Evolutionary conservation across 2,888 invertebrate species (phyloP), one percentile per base, ranked within the genome.

Genomic region (Tenthredo scrophulariae): DNA sequence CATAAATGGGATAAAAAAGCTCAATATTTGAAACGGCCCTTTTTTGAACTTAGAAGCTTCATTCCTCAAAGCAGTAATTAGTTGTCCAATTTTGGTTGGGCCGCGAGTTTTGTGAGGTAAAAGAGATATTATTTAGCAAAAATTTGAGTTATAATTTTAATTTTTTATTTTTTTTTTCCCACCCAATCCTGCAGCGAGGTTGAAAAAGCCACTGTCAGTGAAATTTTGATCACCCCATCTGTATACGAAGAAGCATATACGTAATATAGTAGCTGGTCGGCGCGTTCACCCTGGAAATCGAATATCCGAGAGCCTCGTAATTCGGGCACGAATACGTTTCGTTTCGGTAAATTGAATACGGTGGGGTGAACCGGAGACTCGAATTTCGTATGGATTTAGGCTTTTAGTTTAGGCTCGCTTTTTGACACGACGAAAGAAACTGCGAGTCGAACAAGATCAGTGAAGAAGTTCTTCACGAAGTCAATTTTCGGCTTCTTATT

Each of bases 381-480:
- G 77, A 77, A 77, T 77, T 77, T 77, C 77, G 77, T 77, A 77
- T 77, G n/a, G 15, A 77, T 77, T 77, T 77, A 29, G 77, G 77
- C 77, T 67, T 29, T 54, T 15, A 29, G 77, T 29, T 77, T 77
- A 50, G 33, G 22, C 62, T 77, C 26, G 54, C 50, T 46, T 75
- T 54, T n/a, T 54, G 54, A 54, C 50, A 26, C 18, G 15, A 50
- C 33, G n/a, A 33, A 46, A 37, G 26, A 33, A 29, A 22, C 26
- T 77, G 54, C n/a, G 33, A 54, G 13, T 54, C n/a, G 37, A 29
- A 46, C 15, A 62, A 62, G 26, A 62, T 62, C 62, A 62, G 13
- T 13, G 4, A 22, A 62, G 13, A 62, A 62, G 10, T 26, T 62
- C 26, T 62, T 22, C 2, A 2, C 6, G 22, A 58, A 18, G 9